Conservation (phyloP, 2,888 invertebrate species). For the Oeneis ivallda region DNA sequence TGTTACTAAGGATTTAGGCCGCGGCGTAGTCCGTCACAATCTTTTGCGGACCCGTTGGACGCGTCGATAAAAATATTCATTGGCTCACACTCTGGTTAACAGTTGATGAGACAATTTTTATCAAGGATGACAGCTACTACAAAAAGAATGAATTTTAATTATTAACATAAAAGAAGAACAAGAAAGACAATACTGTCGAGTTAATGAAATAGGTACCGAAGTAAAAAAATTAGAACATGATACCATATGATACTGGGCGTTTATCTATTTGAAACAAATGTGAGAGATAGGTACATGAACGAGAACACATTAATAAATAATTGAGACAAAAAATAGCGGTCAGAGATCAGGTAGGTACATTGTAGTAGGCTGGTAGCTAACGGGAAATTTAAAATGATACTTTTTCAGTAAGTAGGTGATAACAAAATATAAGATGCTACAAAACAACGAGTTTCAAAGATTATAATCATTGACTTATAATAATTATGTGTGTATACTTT, state of each 20-base stretch:
- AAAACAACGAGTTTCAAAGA: background rate
- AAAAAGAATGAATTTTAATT: background rate
- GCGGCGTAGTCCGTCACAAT: constrained; percentile 46
- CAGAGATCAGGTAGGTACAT: no score
- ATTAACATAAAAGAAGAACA: background rate
- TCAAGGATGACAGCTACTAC: constrained; percentile 52
- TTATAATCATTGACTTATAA: no score
- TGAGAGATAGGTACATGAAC: background rate
- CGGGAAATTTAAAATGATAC: no score
- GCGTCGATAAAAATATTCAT: constrained; percentile 81
- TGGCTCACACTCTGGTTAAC: constrained; percentile 78
- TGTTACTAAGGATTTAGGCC: constrained; percentile 37
- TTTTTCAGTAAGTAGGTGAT: no score
- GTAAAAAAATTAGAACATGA: background rate
- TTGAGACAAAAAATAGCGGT: background rate
- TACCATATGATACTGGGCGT: background rate
- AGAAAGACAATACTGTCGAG: background rate
- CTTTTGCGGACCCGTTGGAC: constrained; percentile 64
- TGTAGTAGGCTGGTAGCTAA: no score
- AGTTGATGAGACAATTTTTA: constrained; percentile 69
- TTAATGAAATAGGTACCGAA: background rate
- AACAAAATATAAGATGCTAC: background rate
- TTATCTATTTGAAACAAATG: background rate
- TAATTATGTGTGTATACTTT: background rate
- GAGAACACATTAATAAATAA: background rate